Base-by-base conservation (phyloP, 2,113 vertebrate genomes). In the Apteryx mantelli region DNA sequence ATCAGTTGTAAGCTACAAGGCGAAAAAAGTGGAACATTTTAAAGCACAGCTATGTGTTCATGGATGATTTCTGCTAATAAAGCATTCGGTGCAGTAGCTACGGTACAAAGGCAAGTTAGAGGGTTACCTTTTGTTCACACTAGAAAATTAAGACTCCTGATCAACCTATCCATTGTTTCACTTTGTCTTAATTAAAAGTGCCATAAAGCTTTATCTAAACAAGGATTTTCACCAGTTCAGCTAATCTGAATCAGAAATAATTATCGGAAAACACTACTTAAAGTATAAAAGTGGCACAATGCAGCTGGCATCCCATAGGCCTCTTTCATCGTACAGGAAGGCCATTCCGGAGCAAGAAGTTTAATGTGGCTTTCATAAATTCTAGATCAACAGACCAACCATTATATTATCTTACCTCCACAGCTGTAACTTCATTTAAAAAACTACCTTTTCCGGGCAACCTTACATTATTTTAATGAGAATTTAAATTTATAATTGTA, bases 61-160 rank as follows among this genome's bases (percentile, higher is more conserved):
- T 11, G 44, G 40, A 50, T 77, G 78, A 75, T 81, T 60, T 89
- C 50, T 20, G 18, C 32, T 77, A 65, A 60, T 48, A 20, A 60
- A 52, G 18, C 52, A 87, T 87, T 94, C 68, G 46, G 63, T 53
- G n/a, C 44, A 77, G 15, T 40, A 82, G 56, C 66, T 65, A 7
- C 5, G 79, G 69, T 0, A 2, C 65, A 87, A 94, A 96, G 91
- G 91, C 95, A 75, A 91, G 44, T 0, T 70, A 71, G 94, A 87
- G 82, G 88, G 86, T 5, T 32, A 58, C 0, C 73, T 89, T 88
- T 12, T 96, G 91, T 48, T 75, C 94, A 96, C 77, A 75, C 28
- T 42, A 73, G 78, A 69, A 92, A 96, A 96, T 56, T 28, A 89
- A 89, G 93, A 79, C 71, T 96, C 75, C 94, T 95, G 95, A 91